phyloP scores from a whole-genome alignment of 2,888 invertebrate genomes.

The Lasioglossum oenotherae region DNA sequence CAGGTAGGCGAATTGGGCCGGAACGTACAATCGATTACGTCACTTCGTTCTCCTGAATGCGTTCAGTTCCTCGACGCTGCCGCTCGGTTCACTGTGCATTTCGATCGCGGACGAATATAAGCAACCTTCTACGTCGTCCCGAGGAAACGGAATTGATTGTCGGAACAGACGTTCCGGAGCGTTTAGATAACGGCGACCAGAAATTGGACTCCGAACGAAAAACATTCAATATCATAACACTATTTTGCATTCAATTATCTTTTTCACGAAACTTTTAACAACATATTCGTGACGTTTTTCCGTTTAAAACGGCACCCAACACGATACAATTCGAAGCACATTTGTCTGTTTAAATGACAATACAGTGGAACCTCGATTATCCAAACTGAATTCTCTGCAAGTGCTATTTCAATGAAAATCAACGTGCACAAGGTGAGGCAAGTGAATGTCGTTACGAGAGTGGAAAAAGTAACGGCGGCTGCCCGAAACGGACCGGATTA shows the following conservation, averaged over 20 bases:
- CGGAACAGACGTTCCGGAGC: neutral
- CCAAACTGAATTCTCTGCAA: neutral
- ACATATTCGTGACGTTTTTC: neutral
- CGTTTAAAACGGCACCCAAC: neutral
- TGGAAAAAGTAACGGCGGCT: neutral
- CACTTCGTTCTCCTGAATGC: conserved; percentile 8
- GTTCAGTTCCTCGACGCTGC: neutral
- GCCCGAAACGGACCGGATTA: conserved; percentile 8
- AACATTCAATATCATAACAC: neutral
- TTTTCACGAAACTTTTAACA: neutral
- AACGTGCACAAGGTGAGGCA: neutral
- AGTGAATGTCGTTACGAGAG: neutral
- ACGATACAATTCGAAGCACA: neutral
- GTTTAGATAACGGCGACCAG: neutral
- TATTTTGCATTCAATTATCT: neutral
- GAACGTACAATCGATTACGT: conserved; percentile 32
- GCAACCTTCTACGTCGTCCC: neutral
- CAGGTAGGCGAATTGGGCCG: conserved; percentile 29
- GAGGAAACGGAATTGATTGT: conserved; percentile 5
- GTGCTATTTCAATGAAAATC: neutral
- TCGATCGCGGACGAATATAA: neutral
- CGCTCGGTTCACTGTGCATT: neutral
- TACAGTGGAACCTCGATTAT: neutral
- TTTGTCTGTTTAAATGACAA: neutral
- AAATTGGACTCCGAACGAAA: neutral